Conservation (phyloP, 2,113 vertebrate genomes). For the Jaculus jaculus region DNA sequence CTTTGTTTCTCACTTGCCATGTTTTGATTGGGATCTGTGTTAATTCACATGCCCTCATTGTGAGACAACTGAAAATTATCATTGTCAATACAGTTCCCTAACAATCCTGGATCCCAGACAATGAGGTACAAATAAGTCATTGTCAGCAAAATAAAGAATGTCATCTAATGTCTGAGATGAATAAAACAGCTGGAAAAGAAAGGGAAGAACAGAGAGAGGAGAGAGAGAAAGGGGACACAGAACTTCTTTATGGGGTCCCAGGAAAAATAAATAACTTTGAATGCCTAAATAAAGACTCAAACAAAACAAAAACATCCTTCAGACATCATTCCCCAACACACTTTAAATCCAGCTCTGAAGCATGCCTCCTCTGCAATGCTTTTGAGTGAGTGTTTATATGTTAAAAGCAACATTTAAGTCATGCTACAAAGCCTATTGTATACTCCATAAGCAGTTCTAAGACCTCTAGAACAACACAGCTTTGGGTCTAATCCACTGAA, state of each 20-base stretch:
- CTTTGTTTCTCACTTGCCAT: conserved; percentile 62
- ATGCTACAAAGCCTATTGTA: conserved; percentile 70
- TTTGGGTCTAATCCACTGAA: conserved; percentile 77
- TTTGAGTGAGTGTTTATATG: conserved; percentile 83
- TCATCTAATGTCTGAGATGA: conserved; percentile 66
- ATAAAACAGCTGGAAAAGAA: conserved; percentile 69
- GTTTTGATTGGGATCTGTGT: conserved; percentile 69
- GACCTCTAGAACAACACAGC: conserved; percentile 78
- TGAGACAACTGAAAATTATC: conserved; percentile 75
- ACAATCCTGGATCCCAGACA: conserved; percentile 71
- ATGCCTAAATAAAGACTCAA: conserved; percentile 75
- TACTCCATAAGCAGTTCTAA: conserved; percentile 65
- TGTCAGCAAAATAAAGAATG: conserved; percentile 73
- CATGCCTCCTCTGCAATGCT: conserved; percentile 78
- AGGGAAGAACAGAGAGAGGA: conserved; percentile 3
- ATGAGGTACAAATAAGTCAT: conserved; percentile 75
- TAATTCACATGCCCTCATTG: conserved; percentile 68
- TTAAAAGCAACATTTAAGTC: conserved; percentile 82
- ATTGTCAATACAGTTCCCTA: conserved; percentile 74
- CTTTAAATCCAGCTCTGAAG: conserved; percentile 81
- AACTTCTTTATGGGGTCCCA: conserved; percentile 62
- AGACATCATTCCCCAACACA: conserved; percentile 84
- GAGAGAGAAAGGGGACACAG: not conserved
- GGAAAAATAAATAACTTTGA: conserved; percentile 70
- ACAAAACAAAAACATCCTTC: conserved; percentile 59